A percentile compares a stretch with the other conserved stretches of the same genome.
These are phyloP conservation scores for Drosophila picticornis DNA, from an alignment of 2,888 invertebrate genomes.

Conservation along the genomic window DNA sequence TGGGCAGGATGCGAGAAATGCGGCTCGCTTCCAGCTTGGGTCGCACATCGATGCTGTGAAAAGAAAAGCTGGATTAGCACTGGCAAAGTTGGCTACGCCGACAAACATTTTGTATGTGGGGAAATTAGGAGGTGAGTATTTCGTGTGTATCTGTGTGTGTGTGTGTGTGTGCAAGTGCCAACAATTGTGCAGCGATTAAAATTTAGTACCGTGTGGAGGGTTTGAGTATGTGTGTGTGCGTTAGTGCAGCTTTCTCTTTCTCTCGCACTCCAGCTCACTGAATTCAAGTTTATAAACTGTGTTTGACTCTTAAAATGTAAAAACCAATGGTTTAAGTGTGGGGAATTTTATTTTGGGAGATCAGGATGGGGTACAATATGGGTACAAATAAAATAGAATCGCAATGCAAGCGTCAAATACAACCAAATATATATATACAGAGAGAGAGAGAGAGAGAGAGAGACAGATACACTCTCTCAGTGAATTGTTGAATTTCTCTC, in stretches of 20 bases:
- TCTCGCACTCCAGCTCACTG: background rate
- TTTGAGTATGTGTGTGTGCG: constrained; percentile 5
- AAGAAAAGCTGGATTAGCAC: background rate
- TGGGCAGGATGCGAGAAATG: constrained; percentile 86
- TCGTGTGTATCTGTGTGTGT: background rate
- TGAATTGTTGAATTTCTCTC: too few species aligned
- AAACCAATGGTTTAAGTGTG: constrained; percentile 37
- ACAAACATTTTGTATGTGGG: constrained; percentile 32
- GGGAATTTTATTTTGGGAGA: constrained; percentile 17
- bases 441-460: background rate
- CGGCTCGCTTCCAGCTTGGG: constrained; percentile 88
- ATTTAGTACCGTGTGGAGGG: constrained; percentile 7
- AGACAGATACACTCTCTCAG: background rate
- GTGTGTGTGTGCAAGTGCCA: constrained; percentile 6
- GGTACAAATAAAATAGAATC: constrained; percentile 33
- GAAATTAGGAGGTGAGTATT: constrained; percentile 7
- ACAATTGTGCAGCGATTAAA: constrained; percentile 1
- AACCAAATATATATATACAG: too few species aligned
- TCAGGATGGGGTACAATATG: constrained; percentile 23
- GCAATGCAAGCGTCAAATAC: constrained; percentile 16
- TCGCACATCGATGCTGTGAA: constrained; percentile 82
- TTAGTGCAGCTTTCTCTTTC: constrained; percentile 5
- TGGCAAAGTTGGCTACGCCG: background rate
- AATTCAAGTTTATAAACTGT: constrained; percentile 21
- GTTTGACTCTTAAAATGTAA: constrained; percentile 28